Evolutionary conservation across 2,113 vertebrate species (phyloP).

Genomic region (Ciconia boyciana): DNA sequence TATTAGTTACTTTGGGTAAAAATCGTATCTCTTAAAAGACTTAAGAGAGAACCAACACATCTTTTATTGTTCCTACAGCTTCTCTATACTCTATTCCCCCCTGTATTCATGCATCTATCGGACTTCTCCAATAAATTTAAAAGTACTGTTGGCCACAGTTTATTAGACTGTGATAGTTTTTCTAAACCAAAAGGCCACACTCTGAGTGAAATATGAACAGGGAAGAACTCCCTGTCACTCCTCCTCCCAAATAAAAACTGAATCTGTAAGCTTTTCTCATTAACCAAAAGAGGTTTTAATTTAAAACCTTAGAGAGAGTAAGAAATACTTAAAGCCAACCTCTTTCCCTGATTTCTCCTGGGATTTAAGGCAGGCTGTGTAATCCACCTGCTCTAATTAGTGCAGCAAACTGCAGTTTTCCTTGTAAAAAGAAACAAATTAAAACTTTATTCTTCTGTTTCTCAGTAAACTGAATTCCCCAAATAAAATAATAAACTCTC

Average conservation of each 20-base stretch:
- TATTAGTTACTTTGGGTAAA: neutral
- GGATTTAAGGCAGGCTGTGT: constrained; percentile 30
- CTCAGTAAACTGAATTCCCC: neutral
- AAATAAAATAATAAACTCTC: neutral
- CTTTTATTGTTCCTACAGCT: neutral
- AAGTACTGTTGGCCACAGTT: neutral
- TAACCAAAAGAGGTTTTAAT: constrained; percentile 30
- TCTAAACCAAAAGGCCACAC: neutral
- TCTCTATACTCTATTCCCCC: neutral
- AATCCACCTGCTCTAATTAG: constrained; percentile 64
- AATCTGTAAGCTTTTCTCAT: constrained; percentile 5
- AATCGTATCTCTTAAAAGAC: neutral
- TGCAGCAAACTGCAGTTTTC: constrained; percentile 46
- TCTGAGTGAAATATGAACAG: neutral
- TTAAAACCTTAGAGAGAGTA: constrained; percentile 14
- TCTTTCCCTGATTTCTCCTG: constrained; percentile 50
- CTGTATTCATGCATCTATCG: neutral
- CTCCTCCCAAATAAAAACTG: neutral
- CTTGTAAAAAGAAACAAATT: constrained; percentile 35
- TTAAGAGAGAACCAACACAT: neutral
- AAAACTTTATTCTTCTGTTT: constrained; percentile 14
- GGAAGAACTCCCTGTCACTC: neutral
- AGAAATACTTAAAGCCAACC: constrained; percentile 28
- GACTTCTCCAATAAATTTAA: neutral
- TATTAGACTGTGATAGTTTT: neutral